Conservation (phyloP, 2,113 vertebrate species). For the Oreotrochilus melanogaster region DNA sequence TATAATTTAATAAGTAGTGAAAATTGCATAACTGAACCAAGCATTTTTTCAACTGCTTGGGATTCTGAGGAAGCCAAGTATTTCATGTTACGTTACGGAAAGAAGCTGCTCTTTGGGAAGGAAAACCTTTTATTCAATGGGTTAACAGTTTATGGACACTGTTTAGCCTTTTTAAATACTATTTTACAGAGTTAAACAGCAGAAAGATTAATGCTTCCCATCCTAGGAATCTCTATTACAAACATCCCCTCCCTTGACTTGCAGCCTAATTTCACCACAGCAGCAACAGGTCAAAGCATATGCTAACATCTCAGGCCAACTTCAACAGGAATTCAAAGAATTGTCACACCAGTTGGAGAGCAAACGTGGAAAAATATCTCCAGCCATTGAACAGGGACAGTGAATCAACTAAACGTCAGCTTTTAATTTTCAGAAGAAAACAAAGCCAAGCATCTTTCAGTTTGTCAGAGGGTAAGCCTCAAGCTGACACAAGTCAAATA, state of each 20-base stretch:
- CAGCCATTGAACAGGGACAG: neutral
- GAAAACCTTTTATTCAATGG: neutral
- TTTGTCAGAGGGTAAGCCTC: neutral
- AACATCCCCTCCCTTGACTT: neutral
- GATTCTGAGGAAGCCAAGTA: neutral
- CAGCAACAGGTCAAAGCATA: neutral
- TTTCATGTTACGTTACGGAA: neutral
- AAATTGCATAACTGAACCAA: neutral
- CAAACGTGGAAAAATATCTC: neutral
- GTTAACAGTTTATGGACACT: neutral
- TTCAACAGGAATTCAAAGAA: neutral
- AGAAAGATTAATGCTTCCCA: neutral
- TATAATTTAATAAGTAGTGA: neutral
- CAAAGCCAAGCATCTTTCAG: neutral
- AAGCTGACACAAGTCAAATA: neutral
- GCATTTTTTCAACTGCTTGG: neutral
- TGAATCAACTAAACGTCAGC: neutral
- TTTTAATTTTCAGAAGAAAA: neutral
- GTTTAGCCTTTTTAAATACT: neutral
- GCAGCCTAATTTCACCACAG: neutral
- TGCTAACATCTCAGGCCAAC: neutral
- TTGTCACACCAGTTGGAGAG: neutral
- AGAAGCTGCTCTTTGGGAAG: neutral
- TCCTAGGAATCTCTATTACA: neutral
- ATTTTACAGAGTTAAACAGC: neutral